A percentile compares a stretch with the other conserved stretches of the same genome.
Evolutionary conservation across 2,797 vertebrate species (phyloP).

Genomic region (Falco novaeseelandiae): DNA sequence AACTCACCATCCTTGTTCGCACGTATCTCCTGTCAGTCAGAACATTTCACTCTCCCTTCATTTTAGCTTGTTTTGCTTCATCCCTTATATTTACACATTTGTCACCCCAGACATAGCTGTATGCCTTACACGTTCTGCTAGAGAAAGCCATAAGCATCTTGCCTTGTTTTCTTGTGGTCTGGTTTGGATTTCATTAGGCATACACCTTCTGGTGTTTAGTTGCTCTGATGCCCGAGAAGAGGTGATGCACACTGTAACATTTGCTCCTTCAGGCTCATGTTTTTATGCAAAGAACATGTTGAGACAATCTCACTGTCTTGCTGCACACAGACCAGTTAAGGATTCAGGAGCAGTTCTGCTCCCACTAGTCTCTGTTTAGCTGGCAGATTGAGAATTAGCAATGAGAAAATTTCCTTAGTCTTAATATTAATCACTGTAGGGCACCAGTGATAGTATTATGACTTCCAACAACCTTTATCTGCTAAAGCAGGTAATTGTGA

Average conservation of each 20-base stretch:
- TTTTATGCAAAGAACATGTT: not conserved
- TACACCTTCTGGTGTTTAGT: not conserved
- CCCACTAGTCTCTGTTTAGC: not conserved
- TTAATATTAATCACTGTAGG: not conserved
- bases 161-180: not conserved
- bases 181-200: not conserved
- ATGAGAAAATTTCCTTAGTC: not conserved
- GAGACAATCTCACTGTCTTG: not conserved
- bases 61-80: not conserved
- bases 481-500: not conserved
- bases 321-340: not conserved
- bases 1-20: not conserved
- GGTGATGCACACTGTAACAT: not conserved
- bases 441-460: not conserved
- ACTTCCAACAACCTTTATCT: not conserved
- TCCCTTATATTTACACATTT: not conserved
- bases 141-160: not conserved
- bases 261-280: not conserved
- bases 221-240: not conserved
- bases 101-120: not conserved
- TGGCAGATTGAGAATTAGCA: not conserved
- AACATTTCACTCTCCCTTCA: not conserved
- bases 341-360: constrained; percentile 10
- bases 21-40: not conserved
- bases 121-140: not conserved